These are phyloP conservation scores for Phodopus roborovskii DNA, from an alignment of 2,113 vertebrate genomes.

Conservation along the genomic window DNA sequence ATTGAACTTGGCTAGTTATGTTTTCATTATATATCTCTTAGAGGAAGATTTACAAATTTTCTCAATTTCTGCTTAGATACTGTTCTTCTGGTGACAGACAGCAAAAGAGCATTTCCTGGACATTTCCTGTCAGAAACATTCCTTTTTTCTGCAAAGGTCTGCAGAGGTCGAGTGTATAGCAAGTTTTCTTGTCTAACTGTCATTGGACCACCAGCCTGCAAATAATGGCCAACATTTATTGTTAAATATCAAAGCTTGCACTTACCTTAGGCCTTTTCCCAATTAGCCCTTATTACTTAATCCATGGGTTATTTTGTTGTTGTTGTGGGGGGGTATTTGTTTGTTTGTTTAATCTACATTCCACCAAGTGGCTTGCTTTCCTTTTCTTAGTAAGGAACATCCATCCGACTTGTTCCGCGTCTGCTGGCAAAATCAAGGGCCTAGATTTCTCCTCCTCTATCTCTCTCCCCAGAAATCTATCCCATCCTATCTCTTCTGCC, in stretches of 20 bases:
- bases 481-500: neutral
- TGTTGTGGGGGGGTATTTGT: too few relatives aligned
- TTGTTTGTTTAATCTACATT: neutral
- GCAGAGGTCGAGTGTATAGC: neutral
- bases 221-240: neutral
- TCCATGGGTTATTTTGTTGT: neutral
- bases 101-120: neutral
- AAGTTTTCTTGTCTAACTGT: neutral
- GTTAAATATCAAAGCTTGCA: neutral
- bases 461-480: neutral
- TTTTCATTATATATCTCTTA: slow-evolving; percentile 36
- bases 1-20: neutral
- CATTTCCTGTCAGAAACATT: neutral
- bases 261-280: neutral
- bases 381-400: neutral
- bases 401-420: neutral
- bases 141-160: neutral
- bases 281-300: neutral
- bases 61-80: neutral
- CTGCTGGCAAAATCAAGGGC: neutral
- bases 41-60: neutral
- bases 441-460: neutral
- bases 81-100: neutral
- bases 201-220: neutral
- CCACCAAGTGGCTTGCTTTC: neutral